phyloP scores from a whole-genome alignment of 1,140 invertebrate species.

The Atopsyche davidsoni region DNA sequence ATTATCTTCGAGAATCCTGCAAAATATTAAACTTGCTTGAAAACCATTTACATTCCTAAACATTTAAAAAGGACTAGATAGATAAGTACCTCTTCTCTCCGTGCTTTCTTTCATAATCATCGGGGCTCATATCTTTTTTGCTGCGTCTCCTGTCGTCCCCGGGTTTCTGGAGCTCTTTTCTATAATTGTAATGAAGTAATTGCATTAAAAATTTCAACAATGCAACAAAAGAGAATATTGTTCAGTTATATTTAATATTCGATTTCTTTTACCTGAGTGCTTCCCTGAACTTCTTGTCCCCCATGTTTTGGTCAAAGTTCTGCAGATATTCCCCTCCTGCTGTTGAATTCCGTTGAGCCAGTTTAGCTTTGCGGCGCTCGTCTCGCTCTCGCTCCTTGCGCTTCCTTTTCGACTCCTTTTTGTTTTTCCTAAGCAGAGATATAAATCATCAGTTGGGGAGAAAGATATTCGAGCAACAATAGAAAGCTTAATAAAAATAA shows the following conservation, averaged over 20 bases:
- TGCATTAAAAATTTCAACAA: neutral
- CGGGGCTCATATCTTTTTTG: constrained; percentile 49
- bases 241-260: neutral
- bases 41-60: neutral
- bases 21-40: constrained; percentile 11
- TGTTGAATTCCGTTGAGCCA: constrained; percentile 39
- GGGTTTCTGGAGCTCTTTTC: constrained; percentile 45
- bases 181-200: constrained; percentile 30
- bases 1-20: constrained; percentile 53
- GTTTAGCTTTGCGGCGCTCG: constrained; percentile 44
- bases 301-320: constrained; percentile 57
- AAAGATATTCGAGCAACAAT: constrained; percentile 2
- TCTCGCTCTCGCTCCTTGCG: constrained; percentile 53
- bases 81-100: constrained; percentile 47
- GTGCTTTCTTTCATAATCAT: constrained; percentile 54
- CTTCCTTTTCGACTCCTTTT: constrained; percentile 61
- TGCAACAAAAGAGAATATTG: neutral
- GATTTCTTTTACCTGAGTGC: constrained; percentile 59
- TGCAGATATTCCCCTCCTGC: constrained; percentile 47
- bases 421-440: constrained; percentile 53
- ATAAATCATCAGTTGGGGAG: neutral
- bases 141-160: constrained; percentile 42
- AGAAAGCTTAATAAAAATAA: constrained; percentile 12
- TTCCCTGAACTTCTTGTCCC: constrained; percentile 59
- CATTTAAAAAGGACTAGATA: neutral